Evolutionary conservation across 2,797 vertebrate genomes (phyloP).

Genomic region (Scarus forsteni): DNA sequence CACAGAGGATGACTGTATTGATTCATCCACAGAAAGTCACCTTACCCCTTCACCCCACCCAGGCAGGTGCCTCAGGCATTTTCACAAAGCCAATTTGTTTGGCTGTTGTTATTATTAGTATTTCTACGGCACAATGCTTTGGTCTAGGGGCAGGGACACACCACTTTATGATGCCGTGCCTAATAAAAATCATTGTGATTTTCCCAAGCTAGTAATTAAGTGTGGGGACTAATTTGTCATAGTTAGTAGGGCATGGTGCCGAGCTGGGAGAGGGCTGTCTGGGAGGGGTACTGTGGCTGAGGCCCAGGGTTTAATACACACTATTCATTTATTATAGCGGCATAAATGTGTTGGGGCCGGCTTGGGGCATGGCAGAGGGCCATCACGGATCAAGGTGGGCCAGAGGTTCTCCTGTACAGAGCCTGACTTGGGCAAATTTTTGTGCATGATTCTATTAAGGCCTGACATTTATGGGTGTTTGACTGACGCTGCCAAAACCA

Average conservation of each 20-base stretch:
- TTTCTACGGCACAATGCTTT: conserved; percentile 70
- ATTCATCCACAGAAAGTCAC: conserved; percentile 80
- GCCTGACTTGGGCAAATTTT: conserved; percentile 11
- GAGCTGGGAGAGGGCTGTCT: conserved; percentile 49
- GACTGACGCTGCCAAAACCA: neutral
- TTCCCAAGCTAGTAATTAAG: conserved; percentile 86
- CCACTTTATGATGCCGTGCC: conserved; percentile 79
- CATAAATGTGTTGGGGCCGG: conserved; percentile 27
- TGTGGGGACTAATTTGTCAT: conserved; percentile 83
- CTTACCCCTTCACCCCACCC: conserved; percentile 63
- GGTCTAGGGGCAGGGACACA: conserved; percentile 71
- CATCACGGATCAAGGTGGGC: conserved; percentile 49
- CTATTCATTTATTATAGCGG: conserved; percentile 54
- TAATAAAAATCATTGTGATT: conserved; percentile 84
- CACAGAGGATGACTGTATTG: conserved; percentile 59
- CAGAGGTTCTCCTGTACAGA: conserved; percentile 42
- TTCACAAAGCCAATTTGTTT: conserved; percentile 75
- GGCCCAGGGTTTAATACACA: conserved; percentile 49
- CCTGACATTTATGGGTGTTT: conserved; percentile 20
- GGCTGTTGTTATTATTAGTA: conserved; percentile 78
- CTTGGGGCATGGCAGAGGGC: conserved; percentile 29
- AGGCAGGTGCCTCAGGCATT: conserved; percentile 44
- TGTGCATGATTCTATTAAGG: conserved; percentile 3
- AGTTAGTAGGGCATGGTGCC: conserved; percentile 82
- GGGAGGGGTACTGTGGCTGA: conserved; percentile 50